Evolutionary conservation across 2,797 vertebrate species (phyloP), one percentile per base, ranked within the genome.

Genomic region (Rhinogobio ventralis): DNA sequence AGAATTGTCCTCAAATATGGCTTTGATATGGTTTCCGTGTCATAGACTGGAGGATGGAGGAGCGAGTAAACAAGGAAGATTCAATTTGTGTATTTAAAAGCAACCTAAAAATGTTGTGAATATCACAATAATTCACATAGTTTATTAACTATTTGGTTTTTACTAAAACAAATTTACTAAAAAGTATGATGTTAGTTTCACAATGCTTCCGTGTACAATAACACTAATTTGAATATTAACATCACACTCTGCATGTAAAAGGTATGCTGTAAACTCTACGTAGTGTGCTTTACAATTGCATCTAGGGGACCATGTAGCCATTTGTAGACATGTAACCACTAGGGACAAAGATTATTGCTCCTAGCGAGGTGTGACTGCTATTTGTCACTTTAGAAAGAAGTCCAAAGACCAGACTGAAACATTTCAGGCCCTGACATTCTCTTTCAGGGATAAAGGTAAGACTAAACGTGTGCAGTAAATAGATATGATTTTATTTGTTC

Each of bases 321-420:
- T 85, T 82, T 83, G 64, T 45, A 9, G 39, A 10, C 39, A 42
- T 9, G 39, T 42, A 42, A 2, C 68, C 68, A 69, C 55, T 30
- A 62, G 8, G 71, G 14, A 75, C 36, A 74, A 73, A 64, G 71
- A 77, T 68, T 39, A 77, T 55, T 72, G 72, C 33, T 83, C 62
- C 66, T 83, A 42, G 28, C 8, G 39, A 87, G 76, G 79, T 86
- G 73, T 75, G 66, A 86, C 78, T 49, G 28, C 14, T 57, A 78
- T 80, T 73, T 64, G 28, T 33, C 53, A 60, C 83, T 19, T 76
- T 8, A 46, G 78, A 46, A 39, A 80, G 7, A 76, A 57, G 86
- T 81, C 72, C 64, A 85, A 86, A 88, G 79, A 85, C 36, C 57
- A 86, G 69, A 64, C 25, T 25, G 8, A 51, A 76, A 85, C 19